Percentiles rank a stretch among this genome's conserved stretches.
Conservation (phyloP, 1,140 invertebrate species). For the Papilio helenus region DNA sequence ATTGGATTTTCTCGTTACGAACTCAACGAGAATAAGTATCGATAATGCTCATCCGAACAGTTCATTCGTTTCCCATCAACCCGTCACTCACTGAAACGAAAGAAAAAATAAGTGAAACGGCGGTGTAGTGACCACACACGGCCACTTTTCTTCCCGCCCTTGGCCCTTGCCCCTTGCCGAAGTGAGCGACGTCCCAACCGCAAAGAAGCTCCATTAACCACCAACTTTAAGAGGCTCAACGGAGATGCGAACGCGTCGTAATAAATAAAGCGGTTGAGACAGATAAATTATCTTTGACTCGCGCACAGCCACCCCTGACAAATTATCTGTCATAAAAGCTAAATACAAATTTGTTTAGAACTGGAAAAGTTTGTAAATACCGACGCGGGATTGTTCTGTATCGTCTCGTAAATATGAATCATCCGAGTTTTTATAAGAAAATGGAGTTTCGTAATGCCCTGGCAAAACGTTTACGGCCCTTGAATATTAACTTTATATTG, state of each 20-base stretch:
- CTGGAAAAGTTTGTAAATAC: conserved; percentile 64
- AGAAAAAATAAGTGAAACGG: conserved; percentile 59
- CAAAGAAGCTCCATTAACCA: conserved; percentile 79
- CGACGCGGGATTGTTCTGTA: conserved; percentile 45
- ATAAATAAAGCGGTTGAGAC: conserved; percentile 82
- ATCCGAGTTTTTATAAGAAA: conserved; percentile 49
- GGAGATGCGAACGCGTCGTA: conserved; percentile 78
- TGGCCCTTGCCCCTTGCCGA: conserved; percentile 47
- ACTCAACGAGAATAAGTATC: conserved; percentile 36
- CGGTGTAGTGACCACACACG: conserved; percentile 60
- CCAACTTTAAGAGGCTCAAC: conserved; percentile 78
- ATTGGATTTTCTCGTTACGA: conserved; percentile 21
- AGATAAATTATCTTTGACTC: conserved; percentile 83
- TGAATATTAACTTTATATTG: conserved; percentile 40
- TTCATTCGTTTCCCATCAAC: conserved; percentile 59
- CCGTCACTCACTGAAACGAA: conserved; percentile 55
- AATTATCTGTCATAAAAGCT: conserved; percentile 80
- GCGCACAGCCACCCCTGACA: conserved; percentile 76
- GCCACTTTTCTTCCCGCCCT: conserved; percentile 41
- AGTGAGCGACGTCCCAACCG: conserved; percentile 71
- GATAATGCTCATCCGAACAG: conserved; percentile 48
- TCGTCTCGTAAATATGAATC: conserved; percentile 49
- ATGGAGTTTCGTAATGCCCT: conserved; percentile 42
- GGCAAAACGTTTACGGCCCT: conserved; percentile 41
- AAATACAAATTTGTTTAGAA: conserved; percentile 77